Evolutionary conservation across 2,888 invertebrate species (phyloP), one percentile per base, ranked within the genome.

Genomic region (Alsophila aescularia): DNA sequence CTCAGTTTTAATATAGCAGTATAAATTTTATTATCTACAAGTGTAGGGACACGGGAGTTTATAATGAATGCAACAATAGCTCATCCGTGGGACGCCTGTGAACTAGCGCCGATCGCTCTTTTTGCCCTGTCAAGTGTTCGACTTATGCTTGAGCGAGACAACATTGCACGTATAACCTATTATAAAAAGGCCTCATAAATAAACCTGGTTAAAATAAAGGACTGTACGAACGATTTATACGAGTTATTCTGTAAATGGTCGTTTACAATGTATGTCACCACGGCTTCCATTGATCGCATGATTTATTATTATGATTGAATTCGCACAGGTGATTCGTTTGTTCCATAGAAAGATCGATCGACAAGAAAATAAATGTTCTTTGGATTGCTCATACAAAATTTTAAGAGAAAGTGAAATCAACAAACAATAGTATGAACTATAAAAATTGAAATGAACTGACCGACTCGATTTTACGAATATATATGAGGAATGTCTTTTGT

Each of bases 301-400:
- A 84, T 83, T 80, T 81, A 84, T 83, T 64, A 75, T 75, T 73
- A 24, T 18, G n/a, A 81, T 80, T 76, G 72, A 77, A 74, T 75
- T 74, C 66, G 74, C 77, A 72, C 71, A 76, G 73, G 70, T 73
- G 77, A 73, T 70, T 73, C 69, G 66, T 70, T 74, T 72, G 67
- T 69, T 67, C 54, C 27, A 39, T 29, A 57, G 24, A 49, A 52
- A 58, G 55, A 60, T 59, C 54, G 57, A 64, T 58, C 47, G 34
- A 57, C 62, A 60, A 51, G 36, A 60, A 66, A 59, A 57, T 35
- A 52, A 35, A 43, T 18, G 18, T 58, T 43, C 27, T 39, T 57
- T 58, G 32, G 48, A 48, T 58, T 32, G 44, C 47, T 36, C 18
- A 50, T 43, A 58, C 52, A 60, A 55, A 47, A 43, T 54, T 60